These are phyloP conservation scores for Seladonia tumulorum DNA, from an alignment of 2,888 invertebrate species.

Conservation along the genomic window DNA sequence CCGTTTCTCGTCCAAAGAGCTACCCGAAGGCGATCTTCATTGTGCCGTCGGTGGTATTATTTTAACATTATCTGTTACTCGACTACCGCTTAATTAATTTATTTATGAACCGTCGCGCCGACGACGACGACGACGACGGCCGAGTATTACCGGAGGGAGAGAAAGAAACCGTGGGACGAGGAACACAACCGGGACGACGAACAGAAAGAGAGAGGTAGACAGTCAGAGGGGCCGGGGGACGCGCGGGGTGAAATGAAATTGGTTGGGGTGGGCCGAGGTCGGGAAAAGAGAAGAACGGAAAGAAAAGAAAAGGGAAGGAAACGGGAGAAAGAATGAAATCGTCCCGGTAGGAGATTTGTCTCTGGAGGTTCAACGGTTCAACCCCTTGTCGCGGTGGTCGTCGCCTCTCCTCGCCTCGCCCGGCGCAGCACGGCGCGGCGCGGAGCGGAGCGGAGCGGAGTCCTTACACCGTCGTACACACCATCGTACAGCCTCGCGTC, in stretches of 20 bases:
- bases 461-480: conserved; percentile 3
- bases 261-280: conserved; percentile 7
- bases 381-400: conserved; percentile 70
- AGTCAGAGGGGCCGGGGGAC: not conserved
- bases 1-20: conserved; percentile 21
- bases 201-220: not conserved
- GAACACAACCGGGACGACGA: not conserved
- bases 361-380: conserved; percentile 70
- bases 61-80: conserved; percentile 81
- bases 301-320: conserved; percentile 7
- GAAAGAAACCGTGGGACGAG: not conserved
- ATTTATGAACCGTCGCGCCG: conserved; percentile 80
- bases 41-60: conserved; percentile 78
- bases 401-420: conserved; percentile 5
- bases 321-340: conserved; percentile 50
- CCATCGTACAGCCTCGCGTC: conserved; percentile 30
- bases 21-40: conserved; percentile 65
- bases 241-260: not conserved
- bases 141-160: not conserved
- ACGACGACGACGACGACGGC: conserved; percentile 13
- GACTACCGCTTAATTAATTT: conserved; percentile 81
- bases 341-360: conserved; percentile 69
- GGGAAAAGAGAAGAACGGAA: conserved; percentile 5
- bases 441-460: not conserved
- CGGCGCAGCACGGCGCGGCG: conserved; percentile 1